These are phyloP conservation scores for Lamprotornis superbus DNA, from an alignment of 2,113 vertebrate species.

Conservation along the genomic window DNA sequence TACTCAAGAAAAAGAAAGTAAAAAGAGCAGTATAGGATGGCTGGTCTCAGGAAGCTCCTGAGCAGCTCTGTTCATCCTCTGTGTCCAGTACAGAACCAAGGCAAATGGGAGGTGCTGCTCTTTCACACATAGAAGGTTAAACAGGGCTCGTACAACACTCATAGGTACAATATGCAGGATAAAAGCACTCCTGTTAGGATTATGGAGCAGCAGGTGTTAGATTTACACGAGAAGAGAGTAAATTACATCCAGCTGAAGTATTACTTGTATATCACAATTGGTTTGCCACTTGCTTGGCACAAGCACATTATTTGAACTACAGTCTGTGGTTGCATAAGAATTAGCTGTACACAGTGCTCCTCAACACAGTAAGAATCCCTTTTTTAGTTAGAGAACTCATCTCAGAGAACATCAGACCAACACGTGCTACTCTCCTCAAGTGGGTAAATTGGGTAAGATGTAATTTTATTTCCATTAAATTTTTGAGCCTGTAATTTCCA, in stretches of 20 bases:
- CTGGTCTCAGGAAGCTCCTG: not conserved
- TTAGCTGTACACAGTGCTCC: not conserved
- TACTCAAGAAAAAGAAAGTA: not conserved
- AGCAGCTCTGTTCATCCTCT: not conserved
- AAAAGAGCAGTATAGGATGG: not conserved
- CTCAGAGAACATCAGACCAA: not conserved
- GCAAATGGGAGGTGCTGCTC: accelerated
- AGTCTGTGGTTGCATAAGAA: not conserved
- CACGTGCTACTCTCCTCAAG: not conserved
- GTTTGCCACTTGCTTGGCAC: not conserved
- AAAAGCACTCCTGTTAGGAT: not conserved
- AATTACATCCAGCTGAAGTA: not conserved
- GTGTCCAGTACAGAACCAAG: not conserved
- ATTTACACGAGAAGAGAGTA: not conserved
- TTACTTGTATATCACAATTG: not conserved
- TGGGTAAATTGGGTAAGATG: not conserved
- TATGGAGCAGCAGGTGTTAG: not conserved
- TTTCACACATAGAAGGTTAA: not conserved
- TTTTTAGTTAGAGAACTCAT: not conserved
- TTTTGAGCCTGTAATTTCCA: not conserved
- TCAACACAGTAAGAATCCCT: not conserved
- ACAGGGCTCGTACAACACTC: not conserved
- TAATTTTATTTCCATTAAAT: not conserved
- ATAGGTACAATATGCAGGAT: accelerated
- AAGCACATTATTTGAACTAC: not conserved